Percentiles rank a stretch among this genome's conserved stretches.
phyloP scores from a whole-genome alignment of 30 jellyfish, hydroid and myxozoan species.

The Cassiopea xamachana region DNA sequence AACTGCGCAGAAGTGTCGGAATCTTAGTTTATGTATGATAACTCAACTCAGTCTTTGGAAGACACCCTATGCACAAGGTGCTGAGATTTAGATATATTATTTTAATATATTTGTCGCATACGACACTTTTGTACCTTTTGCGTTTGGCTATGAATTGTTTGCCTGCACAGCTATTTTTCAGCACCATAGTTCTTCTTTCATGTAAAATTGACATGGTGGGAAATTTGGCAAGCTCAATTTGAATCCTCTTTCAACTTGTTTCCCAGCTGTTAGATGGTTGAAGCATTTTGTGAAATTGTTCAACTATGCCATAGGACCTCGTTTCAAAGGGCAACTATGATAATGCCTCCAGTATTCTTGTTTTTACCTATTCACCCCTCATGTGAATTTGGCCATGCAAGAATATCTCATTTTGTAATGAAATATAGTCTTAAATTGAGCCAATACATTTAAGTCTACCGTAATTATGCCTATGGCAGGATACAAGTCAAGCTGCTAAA shows the following conservation, averaged over 20 bases:
- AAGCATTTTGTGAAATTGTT: too few relatives aligned
- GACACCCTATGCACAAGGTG: not conserved
- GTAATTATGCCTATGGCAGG: too few relatives aligned
- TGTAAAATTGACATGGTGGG: not conserved
- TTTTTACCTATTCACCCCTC: not conserved
- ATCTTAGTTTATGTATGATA: not conserved
- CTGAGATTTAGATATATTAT: constrained; percentile 4
- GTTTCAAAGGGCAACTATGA: too few relatives aligned
- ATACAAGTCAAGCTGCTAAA: not conserved
- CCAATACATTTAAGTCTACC: too few relatives aligned
- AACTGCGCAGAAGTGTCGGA: not conserved
- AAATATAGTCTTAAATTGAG: too few relatives aligned
- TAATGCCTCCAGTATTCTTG: not conserved
- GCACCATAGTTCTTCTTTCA: not conserved
- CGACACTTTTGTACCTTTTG: not conserved
- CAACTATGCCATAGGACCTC: too few relatives aligned
- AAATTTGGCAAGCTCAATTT: too few relatives aligned
- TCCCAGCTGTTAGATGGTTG: too few relatives aligned
- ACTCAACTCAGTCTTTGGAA: not conserved
- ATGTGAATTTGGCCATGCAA: not conserved
- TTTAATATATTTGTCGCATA: not conserved
- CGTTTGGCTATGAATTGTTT: not conserved
- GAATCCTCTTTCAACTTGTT: too few relatives aligned
- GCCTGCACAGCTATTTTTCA: too few relatives aligned
- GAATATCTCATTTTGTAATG: too few relatives aligned